These are phyloP conservation scores for Campylorhamphus procurvoides DNA, from an alignment of 2,113 vertebrate genomes.

Conservation along the genomic window DNA sequence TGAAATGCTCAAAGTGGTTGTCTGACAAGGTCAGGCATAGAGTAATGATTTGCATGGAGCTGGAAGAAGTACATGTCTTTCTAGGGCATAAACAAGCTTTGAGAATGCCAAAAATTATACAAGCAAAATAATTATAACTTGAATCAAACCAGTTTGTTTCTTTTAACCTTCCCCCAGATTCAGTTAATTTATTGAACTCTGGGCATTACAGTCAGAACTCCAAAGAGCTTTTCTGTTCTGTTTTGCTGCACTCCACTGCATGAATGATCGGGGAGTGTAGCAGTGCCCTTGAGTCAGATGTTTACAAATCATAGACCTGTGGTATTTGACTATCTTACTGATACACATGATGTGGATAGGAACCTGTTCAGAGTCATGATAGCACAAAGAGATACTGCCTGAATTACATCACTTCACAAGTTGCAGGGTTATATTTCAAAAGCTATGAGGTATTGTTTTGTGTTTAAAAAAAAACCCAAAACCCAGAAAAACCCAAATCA, in stretches of 20 bases:
- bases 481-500: too few relatives aligned
- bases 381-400: neutral
- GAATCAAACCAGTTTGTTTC: neutral
- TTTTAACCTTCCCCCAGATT: constrained; percentile 21
- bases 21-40: constrained; percentile 33
- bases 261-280: neutral
- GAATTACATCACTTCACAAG: neutral
- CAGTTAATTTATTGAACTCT: constrained; percentile 35
- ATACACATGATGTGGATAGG: neutral
- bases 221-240: neutral
- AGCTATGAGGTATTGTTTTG: neutral
- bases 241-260: constrained; percentile 32
- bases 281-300: constrained; percentile 32
- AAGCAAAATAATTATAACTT: constrained; percentile 44
- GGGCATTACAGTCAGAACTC: neutral
- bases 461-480: too few relatives aligned
- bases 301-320: constrained; percentile 39
- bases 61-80: neutral
- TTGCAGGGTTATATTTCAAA: neutral
- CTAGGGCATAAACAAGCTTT: neutral
- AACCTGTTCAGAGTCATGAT: neutral
- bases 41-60: constrained; percentile 15
- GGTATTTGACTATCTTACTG: constrained; percentile 35
- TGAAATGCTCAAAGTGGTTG: neutral
- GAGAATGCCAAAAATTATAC: constrained; percentile 18